Evolutionary conservation across 2,113 vertebrate genomes (phyloP).

Genomic region (Meriones unguiculatus): DNA sequence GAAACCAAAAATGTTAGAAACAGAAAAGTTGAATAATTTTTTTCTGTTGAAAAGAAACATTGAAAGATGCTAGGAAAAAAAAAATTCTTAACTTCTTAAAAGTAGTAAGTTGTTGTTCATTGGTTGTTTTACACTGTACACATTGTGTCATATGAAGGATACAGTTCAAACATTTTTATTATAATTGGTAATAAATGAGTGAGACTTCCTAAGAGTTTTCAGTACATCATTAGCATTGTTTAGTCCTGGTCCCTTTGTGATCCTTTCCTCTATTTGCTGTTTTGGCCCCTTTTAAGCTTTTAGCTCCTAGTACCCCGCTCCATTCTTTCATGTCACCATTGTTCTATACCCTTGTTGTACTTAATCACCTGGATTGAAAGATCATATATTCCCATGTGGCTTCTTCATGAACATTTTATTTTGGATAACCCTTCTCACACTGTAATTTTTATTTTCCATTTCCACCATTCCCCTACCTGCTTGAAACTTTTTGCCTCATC

Average conservation of each 20-base stretch:
- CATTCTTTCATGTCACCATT: not conserved
- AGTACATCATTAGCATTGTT: not conserved
- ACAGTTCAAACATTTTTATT: not conserved
- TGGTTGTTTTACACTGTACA: not conserved
- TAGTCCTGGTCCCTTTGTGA: not conserved
- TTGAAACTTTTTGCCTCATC: not conserved
- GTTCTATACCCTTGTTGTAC: not conserved
- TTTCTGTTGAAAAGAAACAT: slow-evolving; percentile 62
- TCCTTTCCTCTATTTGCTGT: not conserved
- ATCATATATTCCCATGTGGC: not conserved
- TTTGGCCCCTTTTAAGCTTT: not conserved
- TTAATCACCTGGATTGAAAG: not conserved
- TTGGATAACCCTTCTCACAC: not conserved
- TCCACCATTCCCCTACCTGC: not conserved
- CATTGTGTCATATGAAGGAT: not conserved
- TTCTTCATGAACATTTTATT: not conserved
- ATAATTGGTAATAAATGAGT: not conserved
- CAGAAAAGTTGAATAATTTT: slow-evolving; percentile 1
- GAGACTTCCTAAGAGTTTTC: not conserved
- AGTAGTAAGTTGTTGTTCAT: slow-evolving; percentile 37
- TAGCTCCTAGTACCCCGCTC: not conserved
- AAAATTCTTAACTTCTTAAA: slow-evolving; percentile 63
- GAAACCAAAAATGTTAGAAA: not conserved
- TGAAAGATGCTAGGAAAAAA: slow-evolving; percentile 56
- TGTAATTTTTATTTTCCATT: not conserved